phyloP scores from a whole-genome alignment of 1,140 invertebrate species.

The Centruroides sculpturatus region DNA sequence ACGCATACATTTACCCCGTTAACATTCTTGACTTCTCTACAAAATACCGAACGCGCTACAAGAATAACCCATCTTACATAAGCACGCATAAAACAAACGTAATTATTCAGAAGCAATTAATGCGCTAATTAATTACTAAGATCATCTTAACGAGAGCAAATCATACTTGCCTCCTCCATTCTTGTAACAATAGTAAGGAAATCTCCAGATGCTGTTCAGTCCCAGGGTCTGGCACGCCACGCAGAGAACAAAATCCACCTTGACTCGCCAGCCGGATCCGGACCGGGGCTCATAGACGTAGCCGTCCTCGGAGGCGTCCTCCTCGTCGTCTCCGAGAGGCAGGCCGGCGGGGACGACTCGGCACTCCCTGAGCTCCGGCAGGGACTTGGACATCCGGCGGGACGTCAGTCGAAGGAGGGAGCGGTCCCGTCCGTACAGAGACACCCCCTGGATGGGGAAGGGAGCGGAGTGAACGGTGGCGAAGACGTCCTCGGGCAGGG shows the following conservation, averaged over 20 bases:
- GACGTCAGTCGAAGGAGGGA: background rate
- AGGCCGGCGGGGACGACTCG: slow-evolving; percentile 8
- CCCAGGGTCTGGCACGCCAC: slow-evolving; percentile 82
- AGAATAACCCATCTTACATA: too few species aligned
- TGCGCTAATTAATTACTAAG: too few species aligned
- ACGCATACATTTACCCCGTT: too few species aligned
- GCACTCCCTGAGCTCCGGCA: slow-evolving; percentile 14
- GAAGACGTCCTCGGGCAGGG: too few species aligned
- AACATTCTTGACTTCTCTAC: too few species aligned
- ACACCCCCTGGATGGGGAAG: too few species aligned
- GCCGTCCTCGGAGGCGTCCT: background rate
- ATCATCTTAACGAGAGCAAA: too few species aligned
- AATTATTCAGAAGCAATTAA: too few species aligned
- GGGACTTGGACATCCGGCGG: slow-evolving; percentile 12
- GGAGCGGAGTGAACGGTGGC: too few species aligned
- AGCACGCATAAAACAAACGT: too few species aligned
- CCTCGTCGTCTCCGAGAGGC: slow-evolving; percentile 4
- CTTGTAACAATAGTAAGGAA: slow-evolving; percentile 35
- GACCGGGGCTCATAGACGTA: background rate
- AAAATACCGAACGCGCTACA: background rate
- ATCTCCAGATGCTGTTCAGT: slow-evolving; percentile 70
- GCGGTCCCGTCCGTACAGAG: background rate
- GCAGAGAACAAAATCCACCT: slow-evolving; percentile 72
- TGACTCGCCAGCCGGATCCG: slow-evolving; percentile 54
- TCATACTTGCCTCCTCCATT: slow-evolving; percentile 27